Conservation (phyloP, 2,113 vertebrate genomes). For the Epinephelus fuscoguttatus region DNA sequence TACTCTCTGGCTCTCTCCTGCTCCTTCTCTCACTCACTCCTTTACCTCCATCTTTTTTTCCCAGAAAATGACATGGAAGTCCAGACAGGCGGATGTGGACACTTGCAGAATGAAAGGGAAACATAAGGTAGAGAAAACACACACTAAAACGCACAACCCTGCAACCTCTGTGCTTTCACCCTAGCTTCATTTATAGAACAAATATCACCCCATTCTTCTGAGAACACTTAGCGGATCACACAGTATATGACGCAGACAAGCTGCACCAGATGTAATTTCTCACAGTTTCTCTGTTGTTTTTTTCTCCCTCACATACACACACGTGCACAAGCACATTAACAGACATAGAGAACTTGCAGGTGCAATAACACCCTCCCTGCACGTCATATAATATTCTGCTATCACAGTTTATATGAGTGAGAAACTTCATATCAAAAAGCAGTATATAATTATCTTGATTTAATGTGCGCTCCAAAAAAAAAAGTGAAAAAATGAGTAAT, state of each 20-base stretch:
- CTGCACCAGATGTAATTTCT: conserved; percentile 29
- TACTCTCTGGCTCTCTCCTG: neutral
- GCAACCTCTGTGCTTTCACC: neutral
- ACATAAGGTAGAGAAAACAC: conserved; percentile 90
- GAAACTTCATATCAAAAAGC: conserved; percentile 28
- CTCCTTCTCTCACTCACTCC: conserved; percentile 81
- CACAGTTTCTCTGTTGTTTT: neutral
- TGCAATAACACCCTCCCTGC: conserved; percentile 45
- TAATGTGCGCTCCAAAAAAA: neutral
- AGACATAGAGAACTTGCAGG: conserved; percentile 20
- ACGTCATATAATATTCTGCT: conserved; percentile 36
- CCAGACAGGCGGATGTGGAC: conserved; percentile 97
- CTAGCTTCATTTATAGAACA: conserved; percentile 35
- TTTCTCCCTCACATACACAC: neutral
- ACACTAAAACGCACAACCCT: neutral
- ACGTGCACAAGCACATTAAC: neutral
- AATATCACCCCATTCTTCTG: conserved; percentile 16
- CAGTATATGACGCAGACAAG: conserved; percentile 21
- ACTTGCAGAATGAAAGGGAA: conserved; percentile 99
- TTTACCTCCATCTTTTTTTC: conserved; percentile 12
- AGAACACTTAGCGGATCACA: conserved; percentile 30
- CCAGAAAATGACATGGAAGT: conserved; percentile 99
- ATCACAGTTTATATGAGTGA: conserved; percentile 39
- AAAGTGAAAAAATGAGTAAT: conserved; percentile 3
- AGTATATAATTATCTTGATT: conserved; percentile 6